Base-by-base conservation (phyloP, 1,140 invertebrate species). In the Ridgeia piscesae region DNA sequence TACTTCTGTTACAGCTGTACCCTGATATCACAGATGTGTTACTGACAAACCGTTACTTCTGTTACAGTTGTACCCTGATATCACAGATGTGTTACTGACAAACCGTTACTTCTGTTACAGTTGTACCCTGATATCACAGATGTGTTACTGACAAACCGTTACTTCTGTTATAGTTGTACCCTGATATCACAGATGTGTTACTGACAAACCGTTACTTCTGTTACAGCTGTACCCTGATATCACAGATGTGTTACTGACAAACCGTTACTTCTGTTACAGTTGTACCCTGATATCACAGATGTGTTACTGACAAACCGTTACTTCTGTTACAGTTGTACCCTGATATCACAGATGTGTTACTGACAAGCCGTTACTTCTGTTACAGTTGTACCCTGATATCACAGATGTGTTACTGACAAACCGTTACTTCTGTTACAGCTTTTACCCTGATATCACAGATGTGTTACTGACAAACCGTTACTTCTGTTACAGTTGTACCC, bases 321-420 rank as follows among this genome's bases (percentile, higher is more conserved):
- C 58, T 77, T 77, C 14, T 77, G 58, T 77, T 77, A 77, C 58
- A 77, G 58, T 77, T 77, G 58, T 77, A 77, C 17, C 58, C 58
- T 14, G 58, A 77, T 77, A 77, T 77, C 58, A 77, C 27, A 1
- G 17, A 77, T 8, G 58, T 77, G 58, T 77, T 77, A 77, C 58
- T 21, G 58, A 77, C 17, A 77, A 77, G 27, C 58, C 6, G 58
- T 77, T 77, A 77, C 58, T 77, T 77, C 1, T 77, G 58, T 77
- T 77, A 42, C 42, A 91, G 91, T n/a, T 91, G 14, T 91, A 91
- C 48, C 91, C 91, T n/a, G n/a, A n/a, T n/a, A n/a, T n/a, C n/a
- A n/a, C n/a, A n/a, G n/a, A n/a, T n/a, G n/a, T n/a, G n/a, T n/a
- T n/a, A n/a, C n/a, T n/a, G n/a, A n/a, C n/a, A 17, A 21, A 77